phyloP scores from a whole-genome alignment of 2,113 vertebrate species.

The Addax nasomaculatus region DNA sequence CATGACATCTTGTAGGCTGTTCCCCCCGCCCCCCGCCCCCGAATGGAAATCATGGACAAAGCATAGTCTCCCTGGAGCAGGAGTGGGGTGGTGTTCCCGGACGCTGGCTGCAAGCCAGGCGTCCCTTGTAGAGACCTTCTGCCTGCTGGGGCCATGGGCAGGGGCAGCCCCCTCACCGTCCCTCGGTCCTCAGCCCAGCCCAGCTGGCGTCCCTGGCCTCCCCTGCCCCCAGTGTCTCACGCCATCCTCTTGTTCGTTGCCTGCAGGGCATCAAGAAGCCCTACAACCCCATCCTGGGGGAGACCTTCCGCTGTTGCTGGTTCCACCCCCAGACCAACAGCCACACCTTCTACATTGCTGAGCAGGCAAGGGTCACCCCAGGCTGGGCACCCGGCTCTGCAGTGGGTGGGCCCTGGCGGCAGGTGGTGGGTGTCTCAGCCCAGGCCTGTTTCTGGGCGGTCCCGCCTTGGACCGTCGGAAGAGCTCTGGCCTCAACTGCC shows the following conservation, averaged over 20 bases:
- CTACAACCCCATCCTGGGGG: slow-evolving; percentile 96
- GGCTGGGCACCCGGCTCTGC: neutral
- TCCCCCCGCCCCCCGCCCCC: rapidly evolving
- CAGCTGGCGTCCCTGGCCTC: rapidly evolving
- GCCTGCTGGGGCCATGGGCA: neutral
- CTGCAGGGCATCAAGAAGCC: slow-evolving; percentile 96
- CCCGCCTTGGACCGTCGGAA: rapidly evolving
- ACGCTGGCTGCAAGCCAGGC: neutral
- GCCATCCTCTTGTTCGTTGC: neutral
- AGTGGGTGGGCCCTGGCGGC: rapidly evolving
- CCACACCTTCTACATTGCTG: slow-evolving; percentile 96
- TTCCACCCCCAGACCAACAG: slow-evolving; percentile 93
- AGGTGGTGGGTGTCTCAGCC: neutral
- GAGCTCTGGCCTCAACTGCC: rapidly evolving
- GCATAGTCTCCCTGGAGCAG: no score
- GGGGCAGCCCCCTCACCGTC: rapidly evolving
- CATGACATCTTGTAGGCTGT: neutral
- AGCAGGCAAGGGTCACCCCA: slow-evolving; percentile 84
- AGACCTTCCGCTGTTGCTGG: slow-evolving; percentile 97
- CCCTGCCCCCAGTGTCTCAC: neutral
- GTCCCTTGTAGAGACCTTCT: rapidly evolving
- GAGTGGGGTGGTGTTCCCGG: no score
- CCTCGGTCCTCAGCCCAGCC: neutral
- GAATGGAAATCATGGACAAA: neutral
- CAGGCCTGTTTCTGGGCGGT: rapidly evolving